Evolutionary conservation across 1,140 invertebrate genomes (phyloP).

Genomic region (Lanistes nyassanus): DNA sequence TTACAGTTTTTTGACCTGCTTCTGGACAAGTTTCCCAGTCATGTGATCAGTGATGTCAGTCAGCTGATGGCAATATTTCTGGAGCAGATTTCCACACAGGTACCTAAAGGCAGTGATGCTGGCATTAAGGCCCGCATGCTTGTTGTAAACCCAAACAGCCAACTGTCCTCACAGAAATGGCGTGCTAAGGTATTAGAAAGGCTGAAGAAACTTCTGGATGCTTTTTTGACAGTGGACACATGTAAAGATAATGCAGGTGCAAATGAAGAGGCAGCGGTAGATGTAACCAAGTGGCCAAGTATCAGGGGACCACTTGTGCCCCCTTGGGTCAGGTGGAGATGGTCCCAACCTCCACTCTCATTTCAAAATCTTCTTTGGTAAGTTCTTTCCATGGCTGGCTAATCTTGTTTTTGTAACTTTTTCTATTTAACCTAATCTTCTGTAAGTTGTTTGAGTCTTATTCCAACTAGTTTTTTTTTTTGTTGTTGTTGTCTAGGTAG

Average conservation of each 20-base stretch:
- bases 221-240: neutral
- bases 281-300: neutral
- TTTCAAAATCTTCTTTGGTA: no score
- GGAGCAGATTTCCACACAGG: neutral
- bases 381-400: no score
- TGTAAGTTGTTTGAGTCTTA: no score
- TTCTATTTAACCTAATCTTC: no score
- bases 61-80: slow-evolving; percentile 5
- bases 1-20: slow-evolving; percentile 9
- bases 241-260: neutral
- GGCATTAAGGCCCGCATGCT: neutral
- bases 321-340: neutral
- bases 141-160: slow-evolving; percentile 3
- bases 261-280: neutral
- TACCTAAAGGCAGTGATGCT: neutral
- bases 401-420: no score
- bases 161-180: slow-evolving; percentile 7
- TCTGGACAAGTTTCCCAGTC: neutral
- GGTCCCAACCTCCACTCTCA: neutral
- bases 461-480: no score
- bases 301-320: neutral
- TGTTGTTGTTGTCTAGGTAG: no score
- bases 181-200: slow-evolving; percentile 4
- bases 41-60: neutral
- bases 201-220: slow-evolving; percentile 5